Evolutionary conservation across 2,797 vertebrate genomes (phyloP), one percentile per base, ranked within the genome.

Genomic region (Alfaro cultratus): DNA sequence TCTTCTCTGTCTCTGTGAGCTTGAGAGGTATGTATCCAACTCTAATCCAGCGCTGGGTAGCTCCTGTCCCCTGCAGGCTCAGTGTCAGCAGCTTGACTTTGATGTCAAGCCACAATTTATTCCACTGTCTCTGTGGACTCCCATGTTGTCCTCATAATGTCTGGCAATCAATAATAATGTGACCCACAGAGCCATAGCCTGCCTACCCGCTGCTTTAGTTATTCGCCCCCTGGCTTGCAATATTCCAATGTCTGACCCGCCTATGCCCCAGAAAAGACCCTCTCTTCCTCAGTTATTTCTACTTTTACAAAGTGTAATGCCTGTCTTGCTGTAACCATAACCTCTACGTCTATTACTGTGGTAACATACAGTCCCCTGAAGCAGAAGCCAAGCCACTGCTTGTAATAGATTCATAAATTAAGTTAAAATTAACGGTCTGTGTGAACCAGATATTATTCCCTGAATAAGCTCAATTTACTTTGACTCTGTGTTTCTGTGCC

Each of bases 51-150:
- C 88, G 92, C 70, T 64, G 82, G 91, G 92, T 90, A 75, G 80
- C 72, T 82, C 78, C 78, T 88, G 89, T 92, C 83, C 88, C 92
- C 93, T 84, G 83, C 83, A 86, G 94, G 88, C 92, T 91, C 87
- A 76, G 80, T 94, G 93, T 94, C 92, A 94, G 86, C 86, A 79
- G 80, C 72, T 89, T 73, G 82, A 91, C 93, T 94, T 94, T 95
- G 91, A 94, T 92, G 93, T 93, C 88, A 84, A 90, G 87, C 89
- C 89, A 89, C 92, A 92, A 93, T 91, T 92, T 93, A 94, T 94
- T 91, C 75, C 74, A 85, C 88, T 76, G 85, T 92, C 89, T 91
- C 89, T 71, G 73, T n/a, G 83, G 83, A 89, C 83, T 83, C 85
- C 88, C 86, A 86, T 80, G 74, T 91, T 85, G 91, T 92, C 90